These are phyloP conservation scores for Eulemur rufifrons DNA, from an alignment of 2,113 vertebrate genomes.

Conservation along the genomic window DNA sequence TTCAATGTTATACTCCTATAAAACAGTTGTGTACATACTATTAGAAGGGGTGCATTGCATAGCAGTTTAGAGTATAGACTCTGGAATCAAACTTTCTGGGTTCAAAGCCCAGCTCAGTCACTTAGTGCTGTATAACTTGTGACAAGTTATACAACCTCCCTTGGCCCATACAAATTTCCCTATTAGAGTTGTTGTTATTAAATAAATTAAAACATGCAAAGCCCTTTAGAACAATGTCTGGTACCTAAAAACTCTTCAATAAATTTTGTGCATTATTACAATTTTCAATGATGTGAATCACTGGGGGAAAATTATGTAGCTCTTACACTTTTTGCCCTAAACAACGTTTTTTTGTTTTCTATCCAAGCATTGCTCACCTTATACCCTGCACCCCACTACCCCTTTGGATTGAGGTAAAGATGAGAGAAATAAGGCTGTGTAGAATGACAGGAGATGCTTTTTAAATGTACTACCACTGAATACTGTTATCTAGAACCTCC, in stretches of 20 bases:
- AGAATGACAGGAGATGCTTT: conserved; percentile 39
- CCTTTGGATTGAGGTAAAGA: conserved; percentile 1
- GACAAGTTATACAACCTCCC: not conserved
- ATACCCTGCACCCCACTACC: not conserved
- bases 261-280: conserved; percentile 36
- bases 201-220: not conserved
- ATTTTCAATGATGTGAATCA: conserved; percentile 19
- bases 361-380: not conserved
- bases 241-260: conserved; percentile 11
- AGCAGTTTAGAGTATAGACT: not conserved
- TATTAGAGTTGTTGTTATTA: not conserved
- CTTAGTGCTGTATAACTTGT: not conserved
- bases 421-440: not conserved
- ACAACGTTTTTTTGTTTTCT: conserved; percentile 17
- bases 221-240: not conserved
- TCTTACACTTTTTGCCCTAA: not conserved
- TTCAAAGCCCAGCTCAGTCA: not conserved
- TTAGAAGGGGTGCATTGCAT: not conserved
- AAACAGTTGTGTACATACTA: not conserved
- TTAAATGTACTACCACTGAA: not conserved
- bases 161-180: not conserved
- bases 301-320: not conserved
- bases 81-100: not conserved
- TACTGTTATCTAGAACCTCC: not conserved
- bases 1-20: not conserved